Evolutionary conservation across 2,113 vertebrate species (phyloP).

Genomic region (Tautogolabrus adspersus): DNA sequence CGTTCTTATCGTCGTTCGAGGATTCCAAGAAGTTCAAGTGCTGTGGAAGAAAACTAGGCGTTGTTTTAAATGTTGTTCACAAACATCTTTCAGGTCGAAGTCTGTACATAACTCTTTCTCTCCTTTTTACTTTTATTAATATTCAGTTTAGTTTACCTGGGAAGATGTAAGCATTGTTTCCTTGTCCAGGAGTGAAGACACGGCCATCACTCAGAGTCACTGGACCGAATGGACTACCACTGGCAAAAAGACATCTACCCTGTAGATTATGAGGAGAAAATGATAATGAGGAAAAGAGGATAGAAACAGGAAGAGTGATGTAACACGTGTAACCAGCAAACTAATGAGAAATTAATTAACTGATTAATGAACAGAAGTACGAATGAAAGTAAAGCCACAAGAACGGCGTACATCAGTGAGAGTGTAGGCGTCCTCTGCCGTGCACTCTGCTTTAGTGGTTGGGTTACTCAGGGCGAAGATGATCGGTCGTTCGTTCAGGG

Average conservation of each 20-base stretch:
- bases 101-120: no score
- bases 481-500: conserved; percentile 90
- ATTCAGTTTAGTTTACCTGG: conserved; percentile 85
- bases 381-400: not conserved
- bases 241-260: conserved; percentile 96
- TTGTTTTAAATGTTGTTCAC: not conserved
- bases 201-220: conserved; percentile 90
- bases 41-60: not conserved
- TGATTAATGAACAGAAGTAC: no score
- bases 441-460: conserved; percentile 93
- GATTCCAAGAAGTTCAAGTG: no score
- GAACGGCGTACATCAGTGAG: conserved; percentile 86
- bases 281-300: not conserved
- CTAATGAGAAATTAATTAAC: not conserved
- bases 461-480: conserved; percentile 98
- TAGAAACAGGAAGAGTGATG: not conserved
- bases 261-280: conserved; percentile 53
- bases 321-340: not conserved
- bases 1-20: not conserved
- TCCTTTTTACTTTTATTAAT: no score
- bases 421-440: conserved; percentile 93
- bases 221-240: conserved; percentile 92
- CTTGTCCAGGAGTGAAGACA: conserved; percentile 92
- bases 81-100: no score
- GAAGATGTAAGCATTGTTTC: conserved; percentile 98